These are phyloP conservation scores for Clarias pachynema DNA, from an alignment of 2,797 vertebrate species.

Conservation along the genomic window DNA sequence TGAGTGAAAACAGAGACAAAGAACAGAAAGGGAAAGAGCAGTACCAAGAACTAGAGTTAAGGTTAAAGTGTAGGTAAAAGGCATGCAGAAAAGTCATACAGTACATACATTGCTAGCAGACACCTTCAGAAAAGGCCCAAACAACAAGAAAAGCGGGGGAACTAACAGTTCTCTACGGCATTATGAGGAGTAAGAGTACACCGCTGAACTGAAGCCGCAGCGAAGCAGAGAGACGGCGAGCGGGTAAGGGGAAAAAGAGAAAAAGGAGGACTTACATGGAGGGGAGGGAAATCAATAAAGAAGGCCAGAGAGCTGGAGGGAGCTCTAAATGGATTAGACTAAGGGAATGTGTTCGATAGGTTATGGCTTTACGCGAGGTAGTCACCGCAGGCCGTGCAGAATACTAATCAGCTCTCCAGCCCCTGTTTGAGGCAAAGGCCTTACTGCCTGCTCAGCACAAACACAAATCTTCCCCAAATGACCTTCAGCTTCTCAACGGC, in stretches of 20 bases:
- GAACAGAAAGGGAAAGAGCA: slow-evolving; percentile 50
- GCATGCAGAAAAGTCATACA: slow-evolving; percentile 60
- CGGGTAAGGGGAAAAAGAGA: slow-evolving; percentile 66
- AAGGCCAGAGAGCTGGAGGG: slow-evolving; percentile 76
- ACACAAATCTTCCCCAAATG: slow-evolving; percentile 46
- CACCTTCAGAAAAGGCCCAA: not conserved
- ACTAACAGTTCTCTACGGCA: slow-evolving; percentile 28
- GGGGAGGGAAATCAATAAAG: slow-evolving; percentile 81
- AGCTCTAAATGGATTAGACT: slow-evolving; percentile 83
- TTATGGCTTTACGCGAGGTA: slow-evolving; percentile 78
- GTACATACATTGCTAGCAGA: not conserved
- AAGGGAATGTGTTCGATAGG: slow-evolving; percentile 83
- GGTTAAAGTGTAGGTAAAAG: slow-evolving; percentile 1
- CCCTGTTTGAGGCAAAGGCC: slow-evolving; percentile 59
- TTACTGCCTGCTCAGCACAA: slow-evolving; percentile 76
- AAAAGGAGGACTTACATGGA: slow-evolving; percentile 69
- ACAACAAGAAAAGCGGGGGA: slow-evolving; percentile 20
- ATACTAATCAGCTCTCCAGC: slow-evolving; percentile 71
- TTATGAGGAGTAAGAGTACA: slow-evolving; percentile 47
- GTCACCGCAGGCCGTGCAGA: slow-evolving; percentile 53
- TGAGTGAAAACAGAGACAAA: slow-evolving; percentile 52
- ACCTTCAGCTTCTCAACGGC: slow-evolving; percentile 37
- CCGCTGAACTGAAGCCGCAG: slow-evolving; percentile 63
- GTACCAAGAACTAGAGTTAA: slow-evolving; percentile 1
- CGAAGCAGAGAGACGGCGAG: slow-evolving; percentile 57